Evolutionary conservation across 2,113 vertebrate genomes (phyloP).

Genomic region (Malurus alboscapulatus): DNA sequence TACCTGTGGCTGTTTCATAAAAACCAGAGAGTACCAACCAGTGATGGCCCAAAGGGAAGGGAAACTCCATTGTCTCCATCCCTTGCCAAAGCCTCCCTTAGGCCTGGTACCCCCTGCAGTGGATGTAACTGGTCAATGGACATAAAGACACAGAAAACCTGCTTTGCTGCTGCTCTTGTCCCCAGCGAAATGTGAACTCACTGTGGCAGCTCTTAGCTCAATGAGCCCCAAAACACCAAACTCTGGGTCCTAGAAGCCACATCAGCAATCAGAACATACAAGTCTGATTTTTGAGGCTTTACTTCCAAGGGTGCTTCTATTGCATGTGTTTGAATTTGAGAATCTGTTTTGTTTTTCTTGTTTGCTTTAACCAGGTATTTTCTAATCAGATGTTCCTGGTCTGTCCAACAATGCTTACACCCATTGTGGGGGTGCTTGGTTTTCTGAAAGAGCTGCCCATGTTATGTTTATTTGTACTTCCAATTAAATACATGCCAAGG

Average conservation of each 20-base stretch:
- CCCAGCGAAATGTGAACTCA: neutral
- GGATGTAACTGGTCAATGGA: neutral
- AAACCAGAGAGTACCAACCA: neutral
- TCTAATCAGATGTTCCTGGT: neutral
- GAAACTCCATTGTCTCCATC: neutral
- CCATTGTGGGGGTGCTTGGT: neutral
- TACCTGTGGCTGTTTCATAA: neutral
- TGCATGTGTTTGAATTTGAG: neutral
- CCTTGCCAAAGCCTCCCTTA: neutral
- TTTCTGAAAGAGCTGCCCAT: neutral
- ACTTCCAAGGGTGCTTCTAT: neutral
- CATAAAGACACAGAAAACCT: neutral
- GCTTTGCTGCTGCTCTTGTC: neutral
- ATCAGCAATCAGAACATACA: accelerated
- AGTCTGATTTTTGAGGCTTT: neutral
- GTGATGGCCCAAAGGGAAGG: neutral
- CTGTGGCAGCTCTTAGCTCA: neutral
- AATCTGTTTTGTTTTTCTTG: neutral
- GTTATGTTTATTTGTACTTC: neutral
- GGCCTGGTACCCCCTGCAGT: neutral
- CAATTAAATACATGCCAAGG: neutral
- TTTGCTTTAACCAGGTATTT: neutral
- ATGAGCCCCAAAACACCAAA: neutral
- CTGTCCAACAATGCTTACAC: neutral
- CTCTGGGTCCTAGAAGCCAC: neutral